Evolutionary conservation across 2,888 invertebrate species (phyloP), one percentile per base, ranked within the genome.

Genomic region (Heterodera filipjevi): DNA sequence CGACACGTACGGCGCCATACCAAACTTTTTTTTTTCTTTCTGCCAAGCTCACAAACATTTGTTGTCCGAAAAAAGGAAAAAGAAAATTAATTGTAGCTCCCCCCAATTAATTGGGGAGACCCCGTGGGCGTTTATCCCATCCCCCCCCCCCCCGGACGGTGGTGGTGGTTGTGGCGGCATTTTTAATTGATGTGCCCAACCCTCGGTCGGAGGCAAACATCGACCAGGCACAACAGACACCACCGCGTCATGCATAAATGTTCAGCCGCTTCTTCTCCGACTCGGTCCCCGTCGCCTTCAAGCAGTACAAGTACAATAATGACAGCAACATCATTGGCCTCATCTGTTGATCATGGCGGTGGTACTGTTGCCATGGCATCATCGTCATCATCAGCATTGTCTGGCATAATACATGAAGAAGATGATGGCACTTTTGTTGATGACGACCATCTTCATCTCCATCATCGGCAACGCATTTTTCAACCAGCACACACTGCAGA

Each of bases 241-340:
- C 49, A 49, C 49, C 14, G n/a, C 59, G 59, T 59, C 59, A 59
- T 59, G 10, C 49, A 59, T 59, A n/a, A n/a, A 59, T 59, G 59
- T 59, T 59, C 59, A 59, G 59, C 59, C 8, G 10, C 59, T 22
- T n/a, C 59, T 8, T 27, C 59, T 27, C 27, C 59, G n/a, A n/a
- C 16, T 14, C 49, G 59, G 3, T 59, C 59, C 27, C 27, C 27
- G 27, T 59, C 59, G 3, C 27, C 59, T n/a, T 27, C 27, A 27
- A 59, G 59, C 59, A 59, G 59, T n/a, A 59, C 59, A 59, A 53
- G 53, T 22, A 27, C 59, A 59, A 27, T 27, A 59, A 12, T 8
- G 12, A 1, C 59, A 59, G 59, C n/a, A 59, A 27, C 59, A 59
- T 27, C 27, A 27, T 5, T 19, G 53, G 53, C 39, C 22, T 53